These are phyloP conservation scores for Drosophila parthenogenetica DNA, from an alignment of 2,888 invertebrate genomes.

Conservation along the genomic window DNA sequence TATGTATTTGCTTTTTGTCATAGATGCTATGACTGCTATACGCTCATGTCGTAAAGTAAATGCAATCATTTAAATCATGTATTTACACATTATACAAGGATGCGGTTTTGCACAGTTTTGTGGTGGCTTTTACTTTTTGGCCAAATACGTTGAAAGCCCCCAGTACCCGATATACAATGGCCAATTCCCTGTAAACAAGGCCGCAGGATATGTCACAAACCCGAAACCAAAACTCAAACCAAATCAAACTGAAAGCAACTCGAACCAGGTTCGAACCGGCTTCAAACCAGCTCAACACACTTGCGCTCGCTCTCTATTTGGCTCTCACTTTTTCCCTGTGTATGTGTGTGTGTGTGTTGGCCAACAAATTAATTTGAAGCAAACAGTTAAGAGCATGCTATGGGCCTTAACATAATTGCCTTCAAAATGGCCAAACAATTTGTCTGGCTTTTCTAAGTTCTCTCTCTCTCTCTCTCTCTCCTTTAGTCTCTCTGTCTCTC, in stretches of 20 bases:
- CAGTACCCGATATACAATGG: conserved; percentile 3
- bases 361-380: conserved; percentile 28
- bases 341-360: background rate
- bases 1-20: conserved; percentile 52
- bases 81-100: conserved; percentile 45
- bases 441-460: conserved; percentile 47
- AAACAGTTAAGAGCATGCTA: conserved; percentile 46
- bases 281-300: conserved; percentile 33
- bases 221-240: background rate
- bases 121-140: conserved; percentile 41
- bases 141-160: conserved; percentile 17
- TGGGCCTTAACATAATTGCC: conserved; percentile 56
- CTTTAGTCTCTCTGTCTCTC: conserved; percentile 1
- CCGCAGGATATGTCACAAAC: conserved; percentile 18
- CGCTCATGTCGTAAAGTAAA: conserved; percentile 28
- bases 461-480: background rate
- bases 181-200: conserved; percentile 21
- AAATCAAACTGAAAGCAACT: conserved; percentile 15
- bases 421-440: conserved; percentile 57
- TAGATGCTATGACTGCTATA: conserved; percentile 16
- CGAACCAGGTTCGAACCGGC: conserved; percentile 49
- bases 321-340: background rate
- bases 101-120: conserved; percentile 39
- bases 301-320: background rate
- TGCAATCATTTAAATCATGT: conserved; percentile 62